Percentiles rank a stretch among this genome's conserved stretches.
These are phyloP conservation scores for Ophioninae sp. DNA, from an alignment of 2,888 invertebrate species.

Conservation along the genomic window DNA sequence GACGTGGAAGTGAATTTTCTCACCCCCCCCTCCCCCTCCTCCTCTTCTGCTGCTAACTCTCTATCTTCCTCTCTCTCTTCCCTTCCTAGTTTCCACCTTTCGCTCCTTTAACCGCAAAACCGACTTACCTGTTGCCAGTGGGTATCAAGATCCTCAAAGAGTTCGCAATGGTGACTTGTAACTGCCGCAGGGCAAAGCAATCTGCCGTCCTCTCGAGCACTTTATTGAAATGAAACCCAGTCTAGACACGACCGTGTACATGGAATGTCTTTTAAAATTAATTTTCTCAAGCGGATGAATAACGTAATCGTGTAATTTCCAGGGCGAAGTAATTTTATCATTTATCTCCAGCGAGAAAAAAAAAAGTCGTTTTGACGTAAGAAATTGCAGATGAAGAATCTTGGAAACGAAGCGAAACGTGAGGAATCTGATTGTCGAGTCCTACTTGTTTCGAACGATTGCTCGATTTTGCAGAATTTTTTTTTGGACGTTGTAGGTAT, in stretches of 20 bases:
- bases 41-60: background rate
- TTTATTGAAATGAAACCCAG: conserved; percentile 19
- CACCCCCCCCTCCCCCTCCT: background rate
- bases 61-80: conserved; percentile 7
- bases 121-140: conserved; percentile 65
- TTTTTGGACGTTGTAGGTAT: too few relatives aligned
- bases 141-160: conserved; percentile 60
- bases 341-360: background rate
- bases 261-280: conserved; percentile 5
- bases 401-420: background rate
- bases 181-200: conserved; percentile 34
- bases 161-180: conserved; percentile 35
- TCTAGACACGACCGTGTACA: background rate
- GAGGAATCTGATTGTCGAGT: background rate
- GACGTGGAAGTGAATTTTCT: conserved; percentile 27
- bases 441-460: background rate
- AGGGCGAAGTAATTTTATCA: background rate
- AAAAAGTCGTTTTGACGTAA: background rate
- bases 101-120: conserved; percentile 32
- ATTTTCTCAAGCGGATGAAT: background rate
- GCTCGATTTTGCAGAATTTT: background rate
- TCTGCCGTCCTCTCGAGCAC: conserved; percentile 21
- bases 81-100: conserved; percentile 10
- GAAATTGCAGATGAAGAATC: background rate
- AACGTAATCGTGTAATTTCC: background rate